Conservation (phyloP, 1,140 invertebrate species). For the Pogonomyrmex barbatus region DNA sequence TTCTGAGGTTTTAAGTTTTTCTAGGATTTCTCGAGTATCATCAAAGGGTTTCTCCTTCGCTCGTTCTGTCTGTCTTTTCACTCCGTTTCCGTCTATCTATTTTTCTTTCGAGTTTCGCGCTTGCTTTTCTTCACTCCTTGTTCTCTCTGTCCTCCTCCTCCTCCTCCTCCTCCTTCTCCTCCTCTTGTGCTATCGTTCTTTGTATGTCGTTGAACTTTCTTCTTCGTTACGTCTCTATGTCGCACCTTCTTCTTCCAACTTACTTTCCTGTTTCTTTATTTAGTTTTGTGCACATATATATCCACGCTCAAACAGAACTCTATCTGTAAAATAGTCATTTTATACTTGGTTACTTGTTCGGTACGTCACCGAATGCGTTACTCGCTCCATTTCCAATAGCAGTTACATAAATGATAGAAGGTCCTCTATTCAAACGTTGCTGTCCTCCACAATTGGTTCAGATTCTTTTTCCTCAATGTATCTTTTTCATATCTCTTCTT, state of each 20-base stretch:
- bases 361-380: conserved; percentile 22
- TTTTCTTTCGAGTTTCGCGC: conserved; percentile 52
- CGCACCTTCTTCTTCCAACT: conserved; percentile 7
- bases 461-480: conserved; percentile 30
- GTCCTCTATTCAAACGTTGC: background rate
- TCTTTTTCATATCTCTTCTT: background rate
- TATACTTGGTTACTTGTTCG: conserved; percentile 33
- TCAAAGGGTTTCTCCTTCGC: conserved; percentile 39
- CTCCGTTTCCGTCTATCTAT: conserved; percentile 46
- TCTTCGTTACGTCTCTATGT: conserved; percentile 46
- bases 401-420: conserved; percentile 39
- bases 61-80: conserved; percentile 28
- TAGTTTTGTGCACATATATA: conserved; percentile 27
- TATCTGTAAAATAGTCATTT: conserved; percentile 46
- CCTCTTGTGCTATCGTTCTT: conserved; percentile 3
- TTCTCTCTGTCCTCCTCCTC: background rate
- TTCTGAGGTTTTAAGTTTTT: conserved; percentile 20
- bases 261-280: conserved; percentile 36
- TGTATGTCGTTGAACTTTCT: conserved; percentile 42
- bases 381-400: conserved; percentile 20
- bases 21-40: conserved; percentile 42
- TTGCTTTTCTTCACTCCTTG: conserved; percentile 48
- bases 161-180: too few species aligned
- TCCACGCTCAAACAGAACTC: conserved; percentile 24
- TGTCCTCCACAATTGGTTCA: conserved; percentile 14